phyloP scores from a whole-genome alignment of 2,888 invertebrate genomes.

The Seira musarum region DNA sequence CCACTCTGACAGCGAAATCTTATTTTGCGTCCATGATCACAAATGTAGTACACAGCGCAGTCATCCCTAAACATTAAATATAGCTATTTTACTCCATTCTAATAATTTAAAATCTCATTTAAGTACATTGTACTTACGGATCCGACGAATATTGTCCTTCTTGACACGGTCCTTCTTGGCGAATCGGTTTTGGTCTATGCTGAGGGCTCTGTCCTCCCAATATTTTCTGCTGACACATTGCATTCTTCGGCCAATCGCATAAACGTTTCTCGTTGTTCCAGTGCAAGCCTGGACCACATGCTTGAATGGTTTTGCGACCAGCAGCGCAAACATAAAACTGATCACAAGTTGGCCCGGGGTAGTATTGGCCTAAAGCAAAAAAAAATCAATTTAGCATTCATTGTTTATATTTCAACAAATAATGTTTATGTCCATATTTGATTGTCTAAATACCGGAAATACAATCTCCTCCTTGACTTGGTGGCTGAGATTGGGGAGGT shows the following conservation, averaged over 20 bases:
- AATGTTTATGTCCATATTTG: neutral
- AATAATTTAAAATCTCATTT: neutral
- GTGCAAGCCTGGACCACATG: slow-evolving; percentile 83
- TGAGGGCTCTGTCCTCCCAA: neutral
- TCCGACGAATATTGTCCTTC: slow-evolving; percentile 79
- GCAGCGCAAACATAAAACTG: slow-evolving; percentile 86
- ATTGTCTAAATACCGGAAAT: slow-evolving; percentile 28
- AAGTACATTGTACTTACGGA: slow-evolving; percentile 71
- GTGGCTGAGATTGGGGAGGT: slow-evolving; percentile 7
- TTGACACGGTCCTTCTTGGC: slow-evolving; percentile 75
- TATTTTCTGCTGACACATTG: slow-evolving; percentile 55
- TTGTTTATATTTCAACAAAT: neutral
- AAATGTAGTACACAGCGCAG: slow-evolving; percentile 83
- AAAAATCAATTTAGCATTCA: neutral
- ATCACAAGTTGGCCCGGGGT: slow-evolving; percentile 80
- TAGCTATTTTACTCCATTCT: too few relatives aligned
- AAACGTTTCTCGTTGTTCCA: slow-evolving; percentile 80
- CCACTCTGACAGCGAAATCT: slow-evolving; percentile 81
- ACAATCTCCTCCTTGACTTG: slow-evolving; percentile 23
- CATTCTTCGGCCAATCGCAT: slow-evolving; percentile 82
- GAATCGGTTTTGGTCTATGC: neutral
- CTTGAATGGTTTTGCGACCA: slow-evolving; percentile 74
- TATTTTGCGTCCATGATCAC: slow-evolving; percentile 85
- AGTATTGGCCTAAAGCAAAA: slow-evolving; percentile 79
- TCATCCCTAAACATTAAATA: too few relatives aligned